phyloP scores from a whole-genome alignment of 2,888 invertebrate species.

The Polyommatus icarus region DNA sequence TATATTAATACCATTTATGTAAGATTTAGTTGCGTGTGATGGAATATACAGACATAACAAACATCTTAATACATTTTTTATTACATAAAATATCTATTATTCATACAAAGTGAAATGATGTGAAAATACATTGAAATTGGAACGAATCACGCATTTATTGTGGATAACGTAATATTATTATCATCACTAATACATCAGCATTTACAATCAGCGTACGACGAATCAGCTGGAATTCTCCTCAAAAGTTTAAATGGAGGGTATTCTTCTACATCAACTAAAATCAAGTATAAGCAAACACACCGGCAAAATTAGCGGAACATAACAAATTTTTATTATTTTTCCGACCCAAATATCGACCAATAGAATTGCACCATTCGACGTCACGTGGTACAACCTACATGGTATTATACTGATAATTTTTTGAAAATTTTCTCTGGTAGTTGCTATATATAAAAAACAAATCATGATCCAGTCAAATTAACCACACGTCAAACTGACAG shows the following conservation, averaged over 20 bases:
- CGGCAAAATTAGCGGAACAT: no score
- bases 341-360: no score
- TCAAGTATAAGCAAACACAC: no score
- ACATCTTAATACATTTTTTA: slow-evolving; percentile 17
- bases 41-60: slow-evolving; percentile 3
- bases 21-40: slow-evolving; percentile 7
- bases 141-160: neutral
- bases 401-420: no score
- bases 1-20: slow-evolving; percentile 11
- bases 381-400: no score
- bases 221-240: neutral
- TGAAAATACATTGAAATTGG: slow-evolving; percentile 22
- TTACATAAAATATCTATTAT: slow-evolving; percentile 25
- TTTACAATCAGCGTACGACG: neutral
- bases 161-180: neutral
- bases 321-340: no score
- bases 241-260: neutral
- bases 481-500: no score
- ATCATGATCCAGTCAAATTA: no score
- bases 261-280: no score
- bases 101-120: slow-evolving; percentile 28
- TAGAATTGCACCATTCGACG: no score
- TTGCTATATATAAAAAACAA: no score
- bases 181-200: neutral
- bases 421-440: no score